Conservation (phyloP, 1,140 invertebrate genomes). For the Apocrypta bakeri region DNA sequence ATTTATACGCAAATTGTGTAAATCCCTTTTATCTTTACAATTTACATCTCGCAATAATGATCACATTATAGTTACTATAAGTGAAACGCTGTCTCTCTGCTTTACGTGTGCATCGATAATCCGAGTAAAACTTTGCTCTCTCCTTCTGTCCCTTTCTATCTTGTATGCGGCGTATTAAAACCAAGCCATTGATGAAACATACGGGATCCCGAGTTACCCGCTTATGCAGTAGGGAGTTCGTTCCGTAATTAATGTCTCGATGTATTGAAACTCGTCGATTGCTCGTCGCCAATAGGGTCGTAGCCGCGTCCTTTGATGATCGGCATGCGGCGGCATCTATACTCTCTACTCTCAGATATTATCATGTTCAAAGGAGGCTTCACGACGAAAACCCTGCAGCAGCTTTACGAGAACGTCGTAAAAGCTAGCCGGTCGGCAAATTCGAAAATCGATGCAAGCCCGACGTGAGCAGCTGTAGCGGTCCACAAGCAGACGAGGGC, state of each 20-base stretch:
- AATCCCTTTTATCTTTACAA: neutral
- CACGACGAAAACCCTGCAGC: neutral
- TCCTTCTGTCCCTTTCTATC: neutral
- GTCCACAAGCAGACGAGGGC: neutral
- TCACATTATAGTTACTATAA: neutral
- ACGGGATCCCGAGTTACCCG: neutral
- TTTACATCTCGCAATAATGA: constrained; percentile 1
- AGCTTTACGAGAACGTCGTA: constrained; percentile 25
- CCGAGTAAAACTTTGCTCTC: neutral
- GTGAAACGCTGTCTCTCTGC: neutral
- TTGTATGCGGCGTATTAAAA: neutral
- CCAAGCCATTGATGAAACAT: neutral
- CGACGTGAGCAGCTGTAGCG: neutral
- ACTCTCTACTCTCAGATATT: neutral
- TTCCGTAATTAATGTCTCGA: constrained; percentile 22
- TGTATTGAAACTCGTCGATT: constrained; percentile 12
- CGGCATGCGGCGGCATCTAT: neutral
- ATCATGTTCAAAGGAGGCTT: neutral
- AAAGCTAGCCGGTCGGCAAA: neutral
- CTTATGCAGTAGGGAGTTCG: constrained; percentile 9
- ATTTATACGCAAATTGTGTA: too few relatives aligned
- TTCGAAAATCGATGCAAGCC: constrained; percentile 11
- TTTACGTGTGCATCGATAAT: constrained; percentile 4
- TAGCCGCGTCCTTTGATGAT: constrained; percentile 10
- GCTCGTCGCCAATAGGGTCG: neutral